These are phyloP conservation scores for Zaprionus taronus DNA, from an alignment of 1,140 invertebrate genomes.

Conservation along the genomic window DNA sequence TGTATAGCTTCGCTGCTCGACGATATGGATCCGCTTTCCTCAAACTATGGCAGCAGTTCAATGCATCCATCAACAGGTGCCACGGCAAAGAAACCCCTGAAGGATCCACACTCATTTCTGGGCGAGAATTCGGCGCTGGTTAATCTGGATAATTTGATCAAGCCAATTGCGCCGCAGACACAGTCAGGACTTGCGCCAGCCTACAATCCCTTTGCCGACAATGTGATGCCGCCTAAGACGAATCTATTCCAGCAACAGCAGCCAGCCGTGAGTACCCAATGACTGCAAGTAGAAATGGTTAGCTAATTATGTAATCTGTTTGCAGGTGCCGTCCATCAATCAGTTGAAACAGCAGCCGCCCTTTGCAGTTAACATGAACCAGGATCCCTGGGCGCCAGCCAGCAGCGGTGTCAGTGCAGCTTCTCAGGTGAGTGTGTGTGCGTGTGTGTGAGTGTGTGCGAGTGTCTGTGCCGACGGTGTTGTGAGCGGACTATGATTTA, in stretches of 20 bases:
- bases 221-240: slow-evolving; percentile 82
- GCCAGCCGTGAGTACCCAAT: slow-evolving; percentile 72
- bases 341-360: slow-evolving; percentile 85
- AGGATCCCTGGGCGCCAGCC: slow-evolving; percentile 84
- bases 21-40: slow-evolving; percentile 80
- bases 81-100: slow-evolving; percentile 86
- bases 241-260: slow-evolving; percentile 85
- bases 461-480: background rate
- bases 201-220: slow-evolving; percentile 84
- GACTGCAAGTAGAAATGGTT: background rate
- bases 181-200: slow-evolving; percentile 64
- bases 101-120: slow-evolving; percentile 96
- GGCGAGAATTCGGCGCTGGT: slow-evolving; percentile 97
- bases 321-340: slow-evolving; percentile 85
- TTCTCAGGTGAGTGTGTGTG: slow-evolving; percentile 70
- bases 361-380: slow-evolving; percentile 83
- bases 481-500: slow-evolving; percentile 20
- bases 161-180: slow-evolving; percentile 85
- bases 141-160: slow-evolving; percentile 97
- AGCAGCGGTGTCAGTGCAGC: slow-evolving; percentile 64
- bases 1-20: slow-evolving; percentile 75
- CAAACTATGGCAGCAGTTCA: slow-evolving; percentile 62
- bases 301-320: background rate
- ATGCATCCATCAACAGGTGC: slow-evolving; percentile 73
- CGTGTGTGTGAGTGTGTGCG: slow-evolving; percentile 9